A percentile compares a stretch with the other conserved stretches of the same genome.
Evolutionary conservation across 2,888 invertebrate species (phyloP).

Genomic region (Ptychoptera contaminata): DNA sequence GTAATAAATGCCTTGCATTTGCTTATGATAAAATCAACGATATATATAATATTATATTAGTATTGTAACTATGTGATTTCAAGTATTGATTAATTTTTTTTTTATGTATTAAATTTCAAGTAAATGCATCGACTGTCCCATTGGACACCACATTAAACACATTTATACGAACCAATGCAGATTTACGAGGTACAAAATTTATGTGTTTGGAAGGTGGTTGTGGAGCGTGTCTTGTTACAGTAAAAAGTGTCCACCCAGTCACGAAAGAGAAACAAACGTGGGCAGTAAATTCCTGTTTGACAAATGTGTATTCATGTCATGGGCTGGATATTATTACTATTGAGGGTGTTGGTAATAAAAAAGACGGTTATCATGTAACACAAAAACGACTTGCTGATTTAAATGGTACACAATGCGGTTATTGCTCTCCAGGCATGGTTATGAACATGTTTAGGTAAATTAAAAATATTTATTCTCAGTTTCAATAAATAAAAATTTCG

Average conservation of each 20-base stretch:
- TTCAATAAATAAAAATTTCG: constrained; percentile 31
- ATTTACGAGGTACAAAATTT: constrained; percentile 38
- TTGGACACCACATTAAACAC: constrained; percentile 32
- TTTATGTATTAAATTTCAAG: no score
- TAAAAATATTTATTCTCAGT: constrained; percentile 5
- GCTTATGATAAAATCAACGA: no score
- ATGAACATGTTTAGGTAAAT: constrained; percentile 41
- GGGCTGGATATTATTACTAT: constrained; percentile 48
- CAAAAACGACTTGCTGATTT: constrained; percentile 40
- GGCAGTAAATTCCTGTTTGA: constrained; percentile 30
- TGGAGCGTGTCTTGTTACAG: constrained; percentile 35
- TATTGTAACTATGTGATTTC: no score
- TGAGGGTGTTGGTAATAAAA: constrained; percentile 47
- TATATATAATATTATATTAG: no score
- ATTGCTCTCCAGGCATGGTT: constrained; percentile 59
- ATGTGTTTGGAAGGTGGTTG: constrained; percentile 48
- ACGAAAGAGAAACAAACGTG: constrained; percentile 6
- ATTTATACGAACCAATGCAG: constrained; percentile 34
- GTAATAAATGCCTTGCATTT: no score
- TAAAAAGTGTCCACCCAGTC: constrained; percentile 12
- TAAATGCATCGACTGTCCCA: background rate
- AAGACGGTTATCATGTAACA: constrained; percentile 43
- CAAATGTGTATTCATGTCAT: constrained; percentile 42
- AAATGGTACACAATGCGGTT: constrained; percentile 52
- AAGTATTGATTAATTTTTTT: no score